Evolutionary conservation across 64 coral and sea anemone genomes (phyloP).

Genomic region (Stylophora pistillata): DNA sequence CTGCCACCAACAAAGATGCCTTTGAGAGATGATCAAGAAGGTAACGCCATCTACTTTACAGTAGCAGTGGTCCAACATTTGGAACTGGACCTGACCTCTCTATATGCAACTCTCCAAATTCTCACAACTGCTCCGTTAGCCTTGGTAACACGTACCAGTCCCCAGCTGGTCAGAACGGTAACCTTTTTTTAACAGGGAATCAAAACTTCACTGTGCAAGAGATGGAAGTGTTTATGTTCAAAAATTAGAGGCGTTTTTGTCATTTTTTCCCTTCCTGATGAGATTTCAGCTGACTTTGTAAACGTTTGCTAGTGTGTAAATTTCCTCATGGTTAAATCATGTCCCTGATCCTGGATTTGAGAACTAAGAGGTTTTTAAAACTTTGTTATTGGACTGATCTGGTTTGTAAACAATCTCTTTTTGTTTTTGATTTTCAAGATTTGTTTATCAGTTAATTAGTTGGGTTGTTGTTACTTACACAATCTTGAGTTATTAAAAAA

Average conservation of each 20-base stretch:
- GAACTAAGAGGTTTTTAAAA: too few relatives aligned
- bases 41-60: slow-evolving; percentile 6
- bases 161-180: neutral
- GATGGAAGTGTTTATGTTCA: slow-evolving; percentile 44
- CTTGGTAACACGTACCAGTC: slow-evolving; percentile 36
- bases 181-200: slow-evolving; percentile 2
- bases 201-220: slow-evolving; percentile 21
- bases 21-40: slow-evolving; percentile 15
- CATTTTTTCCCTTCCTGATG: too few relatives aligned
- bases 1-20: slow-evolving; percentile 30
- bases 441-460: too few relatives aligned
- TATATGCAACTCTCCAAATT: neutral
- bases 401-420: too few relatives aligned
- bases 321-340: too few relatives aligned
- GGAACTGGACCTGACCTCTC: slow-evolving; percentile 13
- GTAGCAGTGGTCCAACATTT: neutral
- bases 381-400: too few relatives aligned
- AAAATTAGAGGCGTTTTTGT: neutral
- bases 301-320: too few relatives aligned
- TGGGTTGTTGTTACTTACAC: too few relatives aligned
- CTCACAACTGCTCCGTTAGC: neutral
- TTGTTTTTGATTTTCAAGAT: too few relatives aligned
- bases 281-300: too few relatives aligned
- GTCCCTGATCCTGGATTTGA: too few relatives aligned
- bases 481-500: too few relatives aligned